These are phyloP conservation scores for Gnathonemus longibarbis DNA, from an alignment of 2,113 vertebrate species.

Conservation along the genomic window DNA sequence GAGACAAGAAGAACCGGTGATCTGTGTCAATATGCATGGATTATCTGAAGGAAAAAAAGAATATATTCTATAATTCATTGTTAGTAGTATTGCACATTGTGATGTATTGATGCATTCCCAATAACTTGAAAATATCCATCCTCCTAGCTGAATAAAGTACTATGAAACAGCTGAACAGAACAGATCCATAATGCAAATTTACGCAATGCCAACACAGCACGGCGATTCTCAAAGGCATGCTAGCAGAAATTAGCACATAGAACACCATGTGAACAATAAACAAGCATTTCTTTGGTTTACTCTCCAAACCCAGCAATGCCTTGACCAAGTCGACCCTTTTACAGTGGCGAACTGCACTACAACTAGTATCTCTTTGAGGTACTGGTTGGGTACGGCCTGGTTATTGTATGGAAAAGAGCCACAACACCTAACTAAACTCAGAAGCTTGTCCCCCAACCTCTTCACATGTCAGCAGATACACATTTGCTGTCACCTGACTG, in stretches of 20 bases:
- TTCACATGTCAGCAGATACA: conserved; percentile 9
- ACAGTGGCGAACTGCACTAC: neutral
- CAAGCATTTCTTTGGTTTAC: neutral
- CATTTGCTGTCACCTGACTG: conserved; percentile 29
- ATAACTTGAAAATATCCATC: neutral
- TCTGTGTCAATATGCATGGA: neutral
- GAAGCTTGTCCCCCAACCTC: neutral
- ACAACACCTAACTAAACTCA: neutral
- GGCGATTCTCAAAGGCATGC: neutral
- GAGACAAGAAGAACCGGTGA: neutral
- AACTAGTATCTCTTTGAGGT: neutral
- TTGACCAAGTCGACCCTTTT: neutral
- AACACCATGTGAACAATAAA: neutral
- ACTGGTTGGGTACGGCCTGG: neutral
- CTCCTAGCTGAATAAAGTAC: neutral
- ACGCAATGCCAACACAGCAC: neutral
- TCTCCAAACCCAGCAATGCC: neutral
- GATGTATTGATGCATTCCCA: neutral
- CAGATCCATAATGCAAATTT: neutral
- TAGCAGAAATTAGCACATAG: neutral
- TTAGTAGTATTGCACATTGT: neutral
- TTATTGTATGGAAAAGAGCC: neutral
- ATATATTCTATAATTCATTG: neutral
- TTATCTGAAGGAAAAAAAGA: neutral
- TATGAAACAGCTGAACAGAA: neutral